phyloP scores from a whole-genome alignment of 2,113 vertebrate genomes.

The Cavia porcellus region DNA sequence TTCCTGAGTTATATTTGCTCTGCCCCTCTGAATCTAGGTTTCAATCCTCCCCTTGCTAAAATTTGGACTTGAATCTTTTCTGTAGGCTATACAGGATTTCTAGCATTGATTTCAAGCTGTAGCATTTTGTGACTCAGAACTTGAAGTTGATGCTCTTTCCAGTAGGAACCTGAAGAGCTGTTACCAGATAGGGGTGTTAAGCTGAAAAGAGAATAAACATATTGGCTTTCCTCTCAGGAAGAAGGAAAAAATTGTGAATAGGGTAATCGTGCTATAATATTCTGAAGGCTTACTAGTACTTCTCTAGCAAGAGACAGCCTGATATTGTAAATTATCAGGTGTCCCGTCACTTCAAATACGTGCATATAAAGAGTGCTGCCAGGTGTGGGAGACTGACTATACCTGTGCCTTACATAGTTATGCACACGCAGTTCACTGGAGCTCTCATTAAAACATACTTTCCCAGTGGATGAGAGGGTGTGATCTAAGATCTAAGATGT shows the following conservation, averaged over 20 bases:
- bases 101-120: background rate
- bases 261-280: background rate
- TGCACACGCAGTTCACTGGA: background rate
- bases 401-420: background rate
- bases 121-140: conserved; percentile 25
- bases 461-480: background rate
- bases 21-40: background rate
- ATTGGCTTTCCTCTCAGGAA: background rate
- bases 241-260: background rate
- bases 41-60: background rate
- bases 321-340: background rate
- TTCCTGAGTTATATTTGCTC: background rate
- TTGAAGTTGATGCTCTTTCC: background rate
- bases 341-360: background rate
- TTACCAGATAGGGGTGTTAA: background rate
- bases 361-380: background rate
- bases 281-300: background rate
- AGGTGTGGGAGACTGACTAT: too few species aligned
- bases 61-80: background rate
- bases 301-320: background rate
- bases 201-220: background rate
- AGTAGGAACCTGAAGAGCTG: background rate
- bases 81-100: background rate
- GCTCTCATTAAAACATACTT: background rate
- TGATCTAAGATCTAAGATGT: background rate